phyloP scores from a whole-genome alignment of 1,140 invertebrate species.

The Mercenaria mercenaria region DNA sequence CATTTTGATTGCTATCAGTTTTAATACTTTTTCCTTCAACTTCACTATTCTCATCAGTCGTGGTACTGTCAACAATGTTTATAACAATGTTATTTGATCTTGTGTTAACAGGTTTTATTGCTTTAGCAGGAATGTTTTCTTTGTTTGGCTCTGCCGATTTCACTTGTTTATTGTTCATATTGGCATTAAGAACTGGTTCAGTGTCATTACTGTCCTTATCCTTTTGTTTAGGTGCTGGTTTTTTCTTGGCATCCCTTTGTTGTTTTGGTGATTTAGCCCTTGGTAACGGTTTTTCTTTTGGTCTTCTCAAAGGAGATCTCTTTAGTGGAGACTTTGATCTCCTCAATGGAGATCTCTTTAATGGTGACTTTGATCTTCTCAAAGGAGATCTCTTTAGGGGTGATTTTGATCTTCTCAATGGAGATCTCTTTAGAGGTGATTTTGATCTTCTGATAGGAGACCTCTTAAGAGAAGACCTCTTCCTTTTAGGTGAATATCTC shows the following conservation, averaged over 20 bases:
- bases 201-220: neutral
- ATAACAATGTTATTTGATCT: constrained; percentile 45
- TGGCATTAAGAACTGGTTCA: neutral
- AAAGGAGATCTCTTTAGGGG: neutral
- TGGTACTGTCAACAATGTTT: neutral
- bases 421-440: constrained; percentile 28
- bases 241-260: neutral
- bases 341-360: constrained; percentile 3
- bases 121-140: constrained; percentile 30
- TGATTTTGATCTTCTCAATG: constrained; percentile 18
- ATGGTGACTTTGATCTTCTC: constrained; percentile 8
- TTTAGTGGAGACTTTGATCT: neutral
- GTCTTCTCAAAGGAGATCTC: neutral
- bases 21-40: constrained; percentile 22
- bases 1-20: constrained; percentile 8
- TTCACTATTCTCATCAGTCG: constrained; percentile 10
- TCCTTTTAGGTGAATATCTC: constrained; percentile 32
- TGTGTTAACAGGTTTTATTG: neutral
- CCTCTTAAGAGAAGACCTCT: neutral
- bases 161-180: neutral
- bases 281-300: neutral
- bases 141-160: constrained; percentile 35
- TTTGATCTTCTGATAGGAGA: constrained; percentile 14
- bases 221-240: neutral
- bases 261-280: neutral